Evolutionary conservation across 2,113 vertebrate species (phyloP), one percentile per base, ranked within the genome.

Genomic region (Vireo altiloquus): DNA sequence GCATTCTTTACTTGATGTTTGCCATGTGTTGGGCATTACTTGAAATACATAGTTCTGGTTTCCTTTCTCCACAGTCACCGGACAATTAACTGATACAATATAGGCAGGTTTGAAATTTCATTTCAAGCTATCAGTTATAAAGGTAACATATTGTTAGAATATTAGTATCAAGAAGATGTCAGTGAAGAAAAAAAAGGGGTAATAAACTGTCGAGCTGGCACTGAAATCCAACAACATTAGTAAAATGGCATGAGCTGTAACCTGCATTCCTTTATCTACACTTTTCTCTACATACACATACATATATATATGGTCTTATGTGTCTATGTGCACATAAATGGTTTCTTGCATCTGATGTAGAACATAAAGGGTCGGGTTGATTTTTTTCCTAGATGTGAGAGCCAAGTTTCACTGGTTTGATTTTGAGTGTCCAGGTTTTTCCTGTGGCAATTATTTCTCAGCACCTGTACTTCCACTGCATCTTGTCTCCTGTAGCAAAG

Each of bases 391-490:
- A 54, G 39, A 11, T 79, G 53, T 70, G 53, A 90, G 83, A 82
- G 89, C 35, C 60, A 96, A 83, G 37, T 90, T 96, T 95, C 78
- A 59, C 77, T 22, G 27, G 12, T 89, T 90, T 75, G 83, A 81
- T 42, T 88, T 82, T 57, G 28, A 60, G 59, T 39, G 68, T 82
- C 33, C 81, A 86, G 84, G 61, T 70, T 89, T 93, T 97, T 92
- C 86, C 75, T 90, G n/a, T 92, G 92, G 74, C 95, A 94, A 76
- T 97, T 96, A 86, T 89, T 82, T 82, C 82, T 82, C 94, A 90
- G 93, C 98, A 98, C 97, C 98, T 98, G 98, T 20, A 85, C 9
- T 39, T 85, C 89, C 79, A 95, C 98, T 98, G 98, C 84, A 96
- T 97, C 96, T 95, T 93, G 92, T 98, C 97, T 95, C 86, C 81